Evolutionary conservation across 2,888 invertebrate species (phyloP).

Genomic region (Didymodactylos carnosus): DNA sequence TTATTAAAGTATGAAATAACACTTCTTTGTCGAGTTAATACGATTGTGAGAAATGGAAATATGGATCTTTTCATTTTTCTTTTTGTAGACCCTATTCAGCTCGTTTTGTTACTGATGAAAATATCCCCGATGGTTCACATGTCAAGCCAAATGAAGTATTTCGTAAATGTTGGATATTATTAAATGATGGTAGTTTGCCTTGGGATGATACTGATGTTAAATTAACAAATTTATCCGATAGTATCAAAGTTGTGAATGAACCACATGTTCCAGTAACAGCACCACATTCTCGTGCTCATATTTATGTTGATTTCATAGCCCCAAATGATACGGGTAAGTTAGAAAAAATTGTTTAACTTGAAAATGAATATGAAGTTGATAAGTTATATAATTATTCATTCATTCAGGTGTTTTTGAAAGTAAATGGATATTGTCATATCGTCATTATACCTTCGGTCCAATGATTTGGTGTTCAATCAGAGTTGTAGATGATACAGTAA

Average conservation of each 20-base stretch:
- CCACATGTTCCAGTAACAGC: background rate
- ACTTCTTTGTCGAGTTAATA: too few species aligned
- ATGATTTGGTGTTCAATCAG: slow-evolving; percentile 28
- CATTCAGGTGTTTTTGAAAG: slow-evolving; percentile 20
- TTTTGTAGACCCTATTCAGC: slow-evolving; percentile 15
- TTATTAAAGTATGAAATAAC: background rate
- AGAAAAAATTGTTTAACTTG: too few species aligned
- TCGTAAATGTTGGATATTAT: slow-evolving; percentile 28
- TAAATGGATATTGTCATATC: slow-evolving; percentile 28
- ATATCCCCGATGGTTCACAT: slow-evolving; percentile 26
- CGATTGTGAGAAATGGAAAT: background rate
- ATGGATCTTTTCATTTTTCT: background rate
- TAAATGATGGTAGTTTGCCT: slow-evolving; percentile 25
- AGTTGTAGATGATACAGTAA: slow-evolving; percentile 14
- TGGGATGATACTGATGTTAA: slow-evolving; percentile 20
- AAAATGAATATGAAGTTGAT: too few species aligned
- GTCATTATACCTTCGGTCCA: slow-evolving; percentile 26
- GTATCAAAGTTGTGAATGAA: background rate
- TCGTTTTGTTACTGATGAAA: slow-evolving; percentile 25
- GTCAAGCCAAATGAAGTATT: slow-evolving; percentile 25
- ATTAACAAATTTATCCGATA: background rate
- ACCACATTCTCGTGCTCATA: background rate
- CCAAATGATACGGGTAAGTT: background rate
- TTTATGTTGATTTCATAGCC: background rate
- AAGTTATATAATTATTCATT: too few species aligned